phyloP scores from a whole-genome alignment of 2,888 invertebrate genomes.

The Spodoptera littoralis region DNA sequence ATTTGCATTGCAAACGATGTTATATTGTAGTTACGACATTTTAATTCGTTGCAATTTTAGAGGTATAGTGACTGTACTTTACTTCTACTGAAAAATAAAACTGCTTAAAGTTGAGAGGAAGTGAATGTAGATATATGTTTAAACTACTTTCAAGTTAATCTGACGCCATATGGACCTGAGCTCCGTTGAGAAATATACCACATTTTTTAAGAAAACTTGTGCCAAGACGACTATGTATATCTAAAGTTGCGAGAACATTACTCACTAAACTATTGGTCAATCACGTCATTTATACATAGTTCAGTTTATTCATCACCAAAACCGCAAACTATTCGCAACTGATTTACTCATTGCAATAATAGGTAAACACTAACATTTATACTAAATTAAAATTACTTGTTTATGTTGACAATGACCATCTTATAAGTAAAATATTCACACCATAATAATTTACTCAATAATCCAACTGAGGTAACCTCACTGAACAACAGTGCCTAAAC shows the following conservation, averaged over 20 bases:
- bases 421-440: too few relatives aligned
- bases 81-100: background rate
- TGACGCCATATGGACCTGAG: constrained; percentile 6
- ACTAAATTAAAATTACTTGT: too few relatives aligned
- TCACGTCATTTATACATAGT: background rate
- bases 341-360: too few relatives aligned
- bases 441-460: too few relatives aligned
- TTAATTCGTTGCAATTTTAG: constrained; percentile 23
- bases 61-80: background rate
- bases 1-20: constrained; percentile 39
- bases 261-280: constrained; percentile 7
- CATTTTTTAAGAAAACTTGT: constrained; percentile 13
- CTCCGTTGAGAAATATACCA: constrained; percentile 18
- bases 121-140: background rate
- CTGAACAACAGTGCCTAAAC: too few relatives aligned
- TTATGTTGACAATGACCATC: too few relatives aligned
- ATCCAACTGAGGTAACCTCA: too few relatives aligned
- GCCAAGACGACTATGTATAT: constrained; percentile 1
- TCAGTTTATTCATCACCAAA: constrained; percentile 4
- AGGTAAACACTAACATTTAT: too few relatives aligned
- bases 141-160: constrained; percentile 27
- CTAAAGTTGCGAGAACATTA: constrained; percentile 16
- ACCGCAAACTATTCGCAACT: too few relatives aligned
- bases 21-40: constrained; percentile 26
- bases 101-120: background rate